Conservation (phyloP, 2,888 invertebrate genomes). For the Mesorhabditis sp. region DNA sequence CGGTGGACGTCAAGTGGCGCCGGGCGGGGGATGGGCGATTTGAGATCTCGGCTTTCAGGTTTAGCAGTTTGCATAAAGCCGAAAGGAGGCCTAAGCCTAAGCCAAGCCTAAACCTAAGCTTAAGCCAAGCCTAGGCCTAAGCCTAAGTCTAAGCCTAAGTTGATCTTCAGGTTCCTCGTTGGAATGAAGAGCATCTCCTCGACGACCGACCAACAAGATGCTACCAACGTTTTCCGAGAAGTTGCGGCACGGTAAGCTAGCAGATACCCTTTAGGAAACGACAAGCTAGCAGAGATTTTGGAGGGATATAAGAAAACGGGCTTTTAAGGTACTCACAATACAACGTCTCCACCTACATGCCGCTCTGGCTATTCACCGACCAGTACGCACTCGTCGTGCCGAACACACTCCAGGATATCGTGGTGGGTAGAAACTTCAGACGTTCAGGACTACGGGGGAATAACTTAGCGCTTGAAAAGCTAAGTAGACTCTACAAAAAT, state of each 20-base stretch:
- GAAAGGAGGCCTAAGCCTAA: neutral
- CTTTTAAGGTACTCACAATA: constrained; percentile 22
- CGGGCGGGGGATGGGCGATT: constrained; percentile 15
- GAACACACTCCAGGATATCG: constrained; percentile 42
- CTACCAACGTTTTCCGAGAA: constrained; percentile 40
- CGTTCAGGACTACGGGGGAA: too few relatives aligned
- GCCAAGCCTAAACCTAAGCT: neutral
- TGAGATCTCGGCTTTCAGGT: constrained; percentile 31
- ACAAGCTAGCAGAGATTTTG: neutral
- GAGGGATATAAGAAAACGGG: too few relatives aligned
- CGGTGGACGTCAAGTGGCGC: constrained; percentile 38
- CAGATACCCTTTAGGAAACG: neutral
- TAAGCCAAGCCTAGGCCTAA: neutral
- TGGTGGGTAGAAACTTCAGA: constrained; percentile 8
- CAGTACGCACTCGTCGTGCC: constrained; percentile 53
- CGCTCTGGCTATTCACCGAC: constrained; percentile 54
- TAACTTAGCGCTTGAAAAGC: too few relatives aligned
- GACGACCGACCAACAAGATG: constrained; percentile 42
- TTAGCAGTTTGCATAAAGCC: constrained; percentile 1
- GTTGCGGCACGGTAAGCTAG: constrained; percentile 11
- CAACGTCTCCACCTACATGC: constrained; percentile 54
- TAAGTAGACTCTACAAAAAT: too few relatives aligned
- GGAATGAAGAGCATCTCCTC: constrained; percentile 48
- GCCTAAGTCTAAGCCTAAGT: too few relatives aligned
- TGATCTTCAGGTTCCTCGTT: constrained; percentile 33